phyloP scores from a whole-genome alignment of 2,113 vertebrate genomes.

The Cepphus grylle region DNA sequence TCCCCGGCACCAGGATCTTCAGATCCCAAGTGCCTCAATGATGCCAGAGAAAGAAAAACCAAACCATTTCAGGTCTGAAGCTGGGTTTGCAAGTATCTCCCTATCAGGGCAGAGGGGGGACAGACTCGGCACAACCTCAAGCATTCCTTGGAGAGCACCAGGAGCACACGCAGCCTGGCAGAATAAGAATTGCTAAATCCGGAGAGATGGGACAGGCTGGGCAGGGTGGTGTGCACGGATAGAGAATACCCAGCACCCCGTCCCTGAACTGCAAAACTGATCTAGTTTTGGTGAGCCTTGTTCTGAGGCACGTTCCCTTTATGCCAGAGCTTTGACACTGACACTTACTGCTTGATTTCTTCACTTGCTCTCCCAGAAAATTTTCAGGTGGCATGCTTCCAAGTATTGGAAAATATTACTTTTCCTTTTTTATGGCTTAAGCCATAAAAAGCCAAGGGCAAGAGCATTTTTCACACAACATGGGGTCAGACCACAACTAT shows the following conservation, averaged over 20 bases:
- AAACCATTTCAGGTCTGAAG: background rate
- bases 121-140: background rate
- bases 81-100: background rate
- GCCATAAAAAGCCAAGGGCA: background rate
- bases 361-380: background rate
- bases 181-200: background rate
- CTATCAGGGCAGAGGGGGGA: background rate
- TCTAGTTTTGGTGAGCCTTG: background rate
- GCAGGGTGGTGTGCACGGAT: accelerated
- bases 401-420: background rate
- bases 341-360: background rate
- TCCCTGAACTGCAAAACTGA: background rate
- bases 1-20: background rate
- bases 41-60: background rate
- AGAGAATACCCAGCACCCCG: background rate
- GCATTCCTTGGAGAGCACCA: background rate
- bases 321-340: background rate
- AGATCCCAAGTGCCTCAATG: background rate
- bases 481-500: background rate
- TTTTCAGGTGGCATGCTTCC: background rate
- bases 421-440: background rate
- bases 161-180: background rate
- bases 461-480: background rate
- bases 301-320: background rate
- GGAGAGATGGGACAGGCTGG: accelerated